Evolutionary conservation across 1,140 invertebrate genomes (phyloP).

Genomic region (Pissodes strobi): DNA sequence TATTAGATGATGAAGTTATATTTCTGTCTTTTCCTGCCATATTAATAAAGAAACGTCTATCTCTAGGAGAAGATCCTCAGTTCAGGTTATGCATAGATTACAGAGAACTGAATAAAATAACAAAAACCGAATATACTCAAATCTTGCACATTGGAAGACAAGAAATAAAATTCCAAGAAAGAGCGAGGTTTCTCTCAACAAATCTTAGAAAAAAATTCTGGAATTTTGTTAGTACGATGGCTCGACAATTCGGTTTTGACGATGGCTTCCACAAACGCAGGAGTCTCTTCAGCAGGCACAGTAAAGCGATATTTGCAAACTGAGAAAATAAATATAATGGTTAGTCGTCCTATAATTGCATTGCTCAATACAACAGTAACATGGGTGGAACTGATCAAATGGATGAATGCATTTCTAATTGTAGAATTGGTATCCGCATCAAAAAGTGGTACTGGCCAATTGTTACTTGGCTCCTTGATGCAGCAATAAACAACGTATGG

Average conservation of each 20-base stretch:
- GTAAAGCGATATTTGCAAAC: conserved; percentile 40
- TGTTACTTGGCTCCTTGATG: too few relatives aligned
- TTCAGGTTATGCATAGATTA: too few relatives aligned
- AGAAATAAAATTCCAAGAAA: too few relatives aligned
- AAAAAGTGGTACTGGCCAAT: conserved; percentile 23
- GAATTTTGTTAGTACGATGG: conserved; percentile 26
- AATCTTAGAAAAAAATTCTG: conserved; percentile 4
- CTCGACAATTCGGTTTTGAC: conserved; percentile 37
- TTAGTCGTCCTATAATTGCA: conserved; percentile 9
- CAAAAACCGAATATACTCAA: too few relatives aligned
- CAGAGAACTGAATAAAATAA: too few relatives aligned
- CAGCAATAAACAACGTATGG: too few relatives aligned
- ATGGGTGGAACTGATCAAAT: conserved; percentile 23
- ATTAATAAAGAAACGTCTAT: too few relatives aligned
- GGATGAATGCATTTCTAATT: conserved; percentile 17
- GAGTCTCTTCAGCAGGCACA: conserved; percentile 18
- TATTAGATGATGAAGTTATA: too few relatives aligned
- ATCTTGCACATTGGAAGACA: too few relatives aligned
- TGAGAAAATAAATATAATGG: conserved; percentile 18
- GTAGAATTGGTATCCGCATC: conserved; percentile 8
- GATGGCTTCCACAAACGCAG: conserved; percentile 39
- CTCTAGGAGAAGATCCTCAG: too few relatives aligned
- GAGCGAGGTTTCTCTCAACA: too few relatives aligned
- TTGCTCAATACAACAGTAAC: conserved; percentile 18
- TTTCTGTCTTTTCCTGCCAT: too few relatives aligned